Base-by-base conservation (phyloP, 2,797 vertebrate genomes). In the Carcharodon carcharias region DNA sequence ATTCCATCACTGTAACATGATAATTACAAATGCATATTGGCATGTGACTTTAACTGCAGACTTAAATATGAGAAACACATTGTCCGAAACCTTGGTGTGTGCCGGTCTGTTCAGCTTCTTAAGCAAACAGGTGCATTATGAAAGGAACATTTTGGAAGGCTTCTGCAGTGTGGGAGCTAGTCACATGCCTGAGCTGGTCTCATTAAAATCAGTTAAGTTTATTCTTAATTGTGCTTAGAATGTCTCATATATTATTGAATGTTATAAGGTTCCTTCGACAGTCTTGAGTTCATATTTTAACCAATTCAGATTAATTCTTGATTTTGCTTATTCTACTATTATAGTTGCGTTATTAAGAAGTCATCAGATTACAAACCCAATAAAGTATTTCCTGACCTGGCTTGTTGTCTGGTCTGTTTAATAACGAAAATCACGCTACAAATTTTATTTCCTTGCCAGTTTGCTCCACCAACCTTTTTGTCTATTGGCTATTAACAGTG, bases 121-220 rank as follows among this genome's bases (percentile, higher is more conserved):
- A 65, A 92, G 89, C 58, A 92, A 92, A 65, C 89, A 92, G 89
- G 89, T 92, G 89, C 58, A 65, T 63, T 40, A n/a, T 92, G 89
- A 92, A 91, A 56, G 56, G 0, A 1, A 61, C 40, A 63, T n/a
- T 92, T 63, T 92, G 35, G 89, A n/a, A 21, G 56, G 35, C 16
- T 8, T 65, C 58, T 45, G 7, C 80, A 85, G 80, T 7, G 80
- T 85, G 80, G 80, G 80, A 85, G 80, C 40, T 45, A 45, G 31
- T 35, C 89, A 63, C 61, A 92, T n/a, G 31, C 7, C 21, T 92
- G 16, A 92, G 61, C 35, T 6, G 6, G 31, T n/a, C 35, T 92
- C 89, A 92, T 92, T 40, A 9, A n/a, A 63, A 61, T 91, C 56
- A 91, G 61, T 91, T 61, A 91, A 61, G 88, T 58, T 56, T 91